Conservation (phyloP, 2,113 vertebrate species). For the Nothoprocta perdicaria region DNA sequence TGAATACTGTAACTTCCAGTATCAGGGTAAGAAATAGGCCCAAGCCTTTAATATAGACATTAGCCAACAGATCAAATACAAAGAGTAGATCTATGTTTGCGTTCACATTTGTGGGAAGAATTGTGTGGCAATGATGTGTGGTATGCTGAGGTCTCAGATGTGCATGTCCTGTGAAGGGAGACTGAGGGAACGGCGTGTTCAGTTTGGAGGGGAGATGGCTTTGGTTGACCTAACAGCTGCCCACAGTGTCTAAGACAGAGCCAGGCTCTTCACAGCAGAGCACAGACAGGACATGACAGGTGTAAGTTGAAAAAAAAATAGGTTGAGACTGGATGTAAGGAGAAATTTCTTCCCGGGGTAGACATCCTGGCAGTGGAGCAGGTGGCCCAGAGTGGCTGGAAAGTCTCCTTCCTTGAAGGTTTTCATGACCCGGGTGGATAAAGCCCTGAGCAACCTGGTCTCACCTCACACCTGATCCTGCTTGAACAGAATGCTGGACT, state of each 20-base stretch:
- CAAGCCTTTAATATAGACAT: neutral
- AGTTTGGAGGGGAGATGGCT: neutral
- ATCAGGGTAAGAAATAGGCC: neutral
- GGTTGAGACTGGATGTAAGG: neutral
- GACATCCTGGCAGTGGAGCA: neutral
- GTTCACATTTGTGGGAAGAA: neutral
- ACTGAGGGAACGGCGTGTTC: neutral
- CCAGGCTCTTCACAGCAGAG: neutral
- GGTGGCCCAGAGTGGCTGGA: neutral
- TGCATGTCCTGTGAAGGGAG: neutral
- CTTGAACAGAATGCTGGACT: neutral
- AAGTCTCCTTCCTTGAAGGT: neutral
- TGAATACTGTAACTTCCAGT: neutral
- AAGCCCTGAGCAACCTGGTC: neutral
- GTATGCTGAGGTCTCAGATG: neutral
- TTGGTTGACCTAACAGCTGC: rapidly evolving
- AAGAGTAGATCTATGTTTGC: neutral
- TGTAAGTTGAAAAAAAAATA: neutral
- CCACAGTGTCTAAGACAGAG: neutral
- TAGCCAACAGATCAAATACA: neutral
- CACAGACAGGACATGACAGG: neutral
- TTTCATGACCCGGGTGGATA: neutral
- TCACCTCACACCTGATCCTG: neutral
- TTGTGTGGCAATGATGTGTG: neutral
- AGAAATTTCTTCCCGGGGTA: neutral